Percentiles rank a stretch among this genome's conserved stretches.
Evolutionary conservation across 1,140 invertebrate genomes (phyloP).

Genomic region (Zaprionus taronus): DNA sequence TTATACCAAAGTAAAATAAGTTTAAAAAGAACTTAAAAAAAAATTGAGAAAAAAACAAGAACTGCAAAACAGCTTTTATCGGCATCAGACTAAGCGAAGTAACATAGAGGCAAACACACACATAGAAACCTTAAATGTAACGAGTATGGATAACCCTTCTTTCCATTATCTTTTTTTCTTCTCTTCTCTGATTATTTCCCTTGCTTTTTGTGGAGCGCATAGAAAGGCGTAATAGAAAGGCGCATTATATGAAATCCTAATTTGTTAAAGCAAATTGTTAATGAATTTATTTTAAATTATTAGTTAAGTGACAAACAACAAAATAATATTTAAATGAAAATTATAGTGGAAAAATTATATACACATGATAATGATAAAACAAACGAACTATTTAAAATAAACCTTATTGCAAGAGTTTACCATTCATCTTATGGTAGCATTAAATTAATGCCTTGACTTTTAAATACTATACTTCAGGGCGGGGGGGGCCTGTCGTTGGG

Average conservation of each 20-base stretch:
- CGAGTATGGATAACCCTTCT: slow-evolving; percentile 2
- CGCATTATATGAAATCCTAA: slow-evolving; percentile 38
- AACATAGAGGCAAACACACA: slow-evolving; percentile 51
- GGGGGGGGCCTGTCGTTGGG: background rate
- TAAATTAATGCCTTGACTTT: background rate
- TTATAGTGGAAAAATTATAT: slow-evolving; percentile 79
- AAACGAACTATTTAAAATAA: slow-evolving; percentile 52
- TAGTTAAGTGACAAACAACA: slow-evolving; percentile 53
- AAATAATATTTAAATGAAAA: slow-evolving; percentile 72
- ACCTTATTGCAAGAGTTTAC: slow-evolving; percentile 34
- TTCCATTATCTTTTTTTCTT: slow-evolving; percentile 13
- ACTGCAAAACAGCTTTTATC: slow-evolving; percentile 14
- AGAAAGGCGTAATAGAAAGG: background rate
- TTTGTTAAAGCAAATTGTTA: slow-evolving; percentile 79
- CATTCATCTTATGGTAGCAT: slow-evolving; percentile 15
- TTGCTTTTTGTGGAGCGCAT: background rate
- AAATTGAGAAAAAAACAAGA: background rate
- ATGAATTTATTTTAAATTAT: slow-evolving; percentile 78
- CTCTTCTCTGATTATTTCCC: background rate
- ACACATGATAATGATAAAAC: slow-evolving; percentile 60
- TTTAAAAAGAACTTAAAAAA: slow-evolving; percentile 56
- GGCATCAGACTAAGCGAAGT: slow-evolving; percentile 11
- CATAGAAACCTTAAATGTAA: slow-evolving; percentile 14
- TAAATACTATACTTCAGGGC: background rate
- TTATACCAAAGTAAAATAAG: slow-evolving; percentile 69